Conservation (phyloP, 2,888 invertebrate genomes). For the Caenorhabditis angaria region DNA sequence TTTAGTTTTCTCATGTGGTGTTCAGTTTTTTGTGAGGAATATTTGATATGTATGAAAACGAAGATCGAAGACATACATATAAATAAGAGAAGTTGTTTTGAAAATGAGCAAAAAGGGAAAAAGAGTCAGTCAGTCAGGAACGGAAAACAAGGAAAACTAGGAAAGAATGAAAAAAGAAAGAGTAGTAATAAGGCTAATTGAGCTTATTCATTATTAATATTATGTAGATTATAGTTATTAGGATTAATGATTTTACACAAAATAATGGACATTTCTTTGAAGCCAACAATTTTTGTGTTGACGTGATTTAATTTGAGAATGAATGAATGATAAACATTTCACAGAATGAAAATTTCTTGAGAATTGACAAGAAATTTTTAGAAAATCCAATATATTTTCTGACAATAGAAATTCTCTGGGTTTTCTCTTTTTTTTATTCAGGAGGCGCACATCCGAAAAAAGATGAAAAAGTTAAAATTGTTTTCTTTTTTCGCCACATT, state of each 20-base stretch:
- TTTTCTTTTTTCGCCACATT: neutral
- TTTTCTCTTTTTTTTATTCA: neutral
- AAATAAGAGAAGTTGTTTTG: neutral
- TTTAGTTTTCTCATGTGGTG: neutral
- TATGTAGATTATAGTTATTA: too few relatives aligned
- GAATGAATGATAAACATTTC: too few relatives aligned
- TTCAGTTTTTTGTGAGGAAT: neutral
- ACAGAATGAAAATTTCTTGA: too few relatives aligned
- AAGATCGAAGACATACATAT: neutral
- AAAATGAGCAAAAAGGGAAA: too few relatives aligned
- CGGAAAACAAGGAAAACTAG: neutral
- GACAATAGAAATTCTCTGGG: too few relatives aligned
- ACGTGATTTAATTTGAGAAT: too few relatives aligned
- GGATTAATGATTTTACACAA: too few relatives aligned
- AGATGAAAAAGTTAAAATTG: conserved; percentile 2
- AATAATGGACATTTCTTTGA: too few relatives aligned
- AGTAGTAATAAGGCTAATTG: neutral
- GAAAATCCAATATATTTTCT: too few relatives aligned
- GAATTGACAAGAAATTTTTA: too few relatives aligned
- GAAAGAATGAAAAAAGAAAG: neutral
- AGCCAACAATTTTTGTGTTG: too few relatives aligned
- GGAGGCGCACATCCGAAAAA: neutral
- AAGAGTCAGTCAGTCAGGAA: too few relatives aligned
- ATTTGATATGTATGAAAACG: neutral
- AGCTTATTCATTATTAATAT: neutral